Percentiles rank a stretch among this genome's conserved stretches.
phyloP scores from a whole-genome alignment of 2,888 invertebrate genomes.

The Heteromurus nitidus region DNA sequence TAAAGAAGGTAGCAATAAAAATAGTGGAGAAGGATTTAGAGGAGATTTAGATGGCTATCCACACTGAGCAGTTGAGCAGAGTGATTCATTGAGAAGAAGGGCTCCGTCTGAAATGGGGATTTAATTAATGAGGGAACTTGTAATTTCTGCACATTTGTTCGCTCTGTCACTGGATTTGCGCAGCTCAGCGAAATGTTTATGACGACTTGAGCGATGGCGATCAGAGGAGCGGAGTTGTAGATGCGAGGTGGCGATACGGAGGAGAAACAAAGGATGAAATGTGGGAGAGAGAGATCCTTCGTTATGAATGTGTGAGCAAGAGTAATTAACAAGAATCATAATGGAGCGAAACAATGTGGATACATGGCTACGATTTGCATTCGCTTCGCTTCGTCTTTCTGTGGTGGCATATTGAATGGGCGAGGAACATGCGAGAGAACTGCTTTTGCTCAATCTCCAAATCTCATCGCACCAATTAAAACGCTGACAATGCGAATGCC shows the following conservation, averaged over 20 bases:
- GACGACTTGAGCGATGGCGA: not conserved
- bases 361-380: not conserved
- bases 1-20: not conserved
- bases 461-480: constrained; percentile 56
- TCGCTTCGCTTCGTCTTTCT: not conserved
- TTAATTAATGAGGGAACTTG: constrained; percentile 59
- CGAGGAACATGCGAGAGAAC: not conserved
- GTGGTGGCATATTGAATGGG: not conserved
- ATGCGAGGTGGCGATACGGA: not conserved
- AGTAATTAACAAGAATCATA: constrained; percentile 50
- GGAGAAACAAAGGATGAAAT: constrained; percentile 34
- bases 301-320: constrained; percentile 61
- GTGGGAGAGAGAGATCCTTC: constrained; percentile 31
- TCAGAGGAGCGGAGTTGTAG: not conserved
- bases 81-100: not conserved
- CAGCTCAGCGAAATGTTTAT: too few relatives aligned
- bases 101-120: constrained; percentile 37
- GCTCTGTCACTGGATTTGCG: not conserved
- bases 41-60: not conserved
- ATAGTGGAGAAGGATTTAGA: not conserved
- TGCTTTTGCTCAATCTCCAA: constrained; percentile 20
- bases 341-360: not conserved
- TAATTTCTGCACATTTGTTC: not conserved
- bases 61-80: not conserved
- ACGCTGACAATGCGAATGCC: constrained; percentile 33